A percentile compares a stretch with the other conserved stretches of the same genome.
Conservation (phyloP, 37 sponge, comb jelly and placozoan species). For the Hormiphora californensis region DNA sequence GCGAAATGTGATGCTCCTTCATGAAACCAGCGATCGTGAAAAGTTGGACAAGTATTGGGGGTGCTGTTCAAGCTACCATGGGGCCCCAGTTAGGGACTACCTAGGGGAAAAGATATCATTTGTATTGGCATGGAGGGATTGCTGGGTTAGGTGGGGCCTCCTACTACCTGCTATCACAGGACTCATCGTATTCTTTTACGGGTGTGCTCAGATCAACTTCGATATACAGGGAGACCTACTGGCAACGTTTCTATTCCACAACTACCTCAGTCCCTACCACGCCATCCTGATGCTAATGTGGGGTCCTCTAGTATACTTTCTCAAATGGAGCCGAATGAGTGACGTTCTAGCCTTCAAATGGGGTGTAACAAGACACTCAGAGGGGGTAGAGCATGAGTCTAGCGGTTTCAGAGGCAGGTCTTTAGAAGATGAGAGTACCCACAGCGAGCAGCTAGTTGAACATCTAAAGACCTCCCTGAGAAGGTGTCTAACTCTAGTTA, state of each 20-base stretch:
- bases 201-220: not conserved
- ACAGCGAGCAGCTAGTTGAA: too few species aligned
- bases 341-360: not conserved
- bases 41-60: not conserved
- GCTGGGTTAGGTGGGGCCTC: constrained; percentile 24
- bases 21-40: not conserved
- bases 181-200: not conserved
- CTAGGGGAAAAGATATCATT: constrained; percentile 43
- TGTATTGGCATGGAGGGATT: not conserved
- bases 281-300: not conserved
- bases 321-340: not conserved
- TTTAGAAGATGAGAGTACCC: too few species aligned
- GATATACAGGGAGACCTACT: too few species aligned
- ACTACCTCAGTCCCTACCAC: constrained; percentile 4
- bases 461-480: too few species aligned
- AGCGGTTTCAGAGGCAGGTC: too few species aligned
- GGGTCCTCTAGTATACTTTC: not conserved
- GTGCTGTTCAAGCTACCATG: too few species aligned
- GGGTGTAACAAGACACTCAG: not conserved
- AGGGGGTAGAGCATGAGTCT: too few species aligned
- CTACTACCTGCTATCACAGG: not conserved
- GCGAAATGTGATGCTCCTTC: not conserved
- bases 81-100: constrained; percentile 1
- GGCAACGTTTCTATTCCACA: not conserved
- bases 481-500: too few species aligned